Conservation (phyloP, 2,797 vertebrate genomes). For the Myripristis jacobus region DNA sequence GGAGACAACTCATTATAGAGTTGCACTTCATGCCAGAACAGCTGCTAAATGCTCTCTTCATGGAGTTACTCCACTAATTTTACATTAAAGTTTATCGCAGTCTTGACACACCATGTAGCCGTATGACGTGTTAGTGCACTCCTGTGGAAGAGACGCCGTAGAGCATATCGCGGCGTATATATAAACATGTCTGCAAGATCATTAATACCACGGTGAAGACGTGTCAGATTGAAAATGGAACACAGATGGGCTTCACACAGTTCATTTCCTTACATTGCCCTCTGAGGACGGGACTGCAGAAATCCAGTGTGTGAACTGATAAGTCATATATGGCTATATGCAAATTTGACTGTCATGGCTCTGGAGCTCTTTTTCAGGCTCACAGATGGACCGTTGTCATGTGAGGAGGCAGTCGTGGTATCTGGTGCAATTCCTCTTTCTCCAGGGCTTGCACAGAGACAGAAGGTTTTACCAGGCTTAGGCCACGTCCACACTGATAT, state of each 20-base stretch:
- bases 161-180: slow-evolving; percentile 33
- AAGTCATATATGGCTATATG: slow-evolving; percentile 20
- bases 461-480: not conserved
- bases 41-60: slow-evolving; percentile 44
- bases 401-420: slow-evolving; percentile 17
- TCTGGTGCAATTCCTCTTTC: slow-evolving; percentile 19
- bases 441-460: slow-evolving; percentile 18
- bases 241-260: slow-evolving; percentile 73
- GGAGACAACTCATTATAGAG: too few relatives aligned
- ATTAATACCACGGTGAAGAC: slow-evolving; percentile 52
- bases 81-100: slow-evolving; percentile 21
- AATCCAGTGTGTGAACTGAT: slow-evolving; percentile 34
- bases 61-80: slow-evolving; percentile 22
- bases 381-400: slow-evolving; percentile 20
- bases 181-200: slow-evolving; percentile 47
- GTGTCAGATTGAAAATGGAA: slow-evolving; percentile 56
- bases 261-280: slow-evolving; percentile 68
- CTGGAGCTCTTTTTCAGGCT: not conserved
- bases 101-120: slow-evolving; percentile 15
- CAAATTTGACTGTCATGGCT: slow-evolving; percentile 22
- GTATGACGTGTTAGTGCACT: not conserved
- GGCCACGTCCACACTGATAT: too few relatives aligned
- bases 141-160: slow-evolving; percentile 15
- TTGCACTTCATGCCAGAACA: slow-evolving; percentile 29
- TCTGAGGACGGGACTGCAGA: slow-evolving; percentile 45